A percentile compares a stretch with the other conserved stretches of the same genome.
These are phyloP conservation scores for Tipula confusa DNA, from an alignment of 2,888 invertebrate genomes.

Conservation along the genomic window DNA sequence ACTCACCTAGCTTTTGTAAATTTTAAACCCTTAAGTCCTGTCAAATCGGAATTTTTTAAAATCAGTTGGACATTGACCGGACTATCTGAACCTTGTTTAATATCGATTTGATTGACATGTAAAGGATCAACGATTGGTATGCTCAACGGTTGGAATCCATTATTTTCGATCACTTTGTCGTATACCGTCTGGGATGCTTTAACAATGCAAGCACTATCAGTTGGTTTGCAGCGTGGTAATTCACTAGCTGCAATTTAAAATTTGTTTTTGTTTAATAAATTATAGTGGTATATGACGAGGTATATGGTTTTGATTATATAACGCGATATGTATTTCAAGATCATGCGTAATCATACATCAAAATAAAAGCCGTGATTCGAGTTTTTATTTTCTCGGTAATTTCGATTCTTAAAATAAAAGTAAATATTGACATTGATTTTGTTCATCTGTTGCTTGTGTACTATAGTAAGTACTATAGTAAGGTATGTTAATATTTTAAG, in stretches of 20 bases:
- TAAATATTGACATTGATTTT: neutral
- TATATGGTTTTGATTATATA: neutral
- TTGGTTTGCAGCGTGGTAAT: constrained; percentile 32
- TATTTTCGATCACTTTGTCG: constrained; percentile 27
- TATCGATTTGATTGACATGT: constrained; percentile 31
- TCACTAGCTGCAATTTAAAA: constrained; percentile 32
- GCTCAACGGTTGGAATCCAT: constrained; percentile 29
- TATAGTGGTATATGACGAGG: neutral
- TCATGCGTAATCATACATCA: neutral
- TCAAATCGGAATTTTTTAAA: constrained; percentile 31
- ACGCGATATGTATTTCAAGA: too few relatives aligned
- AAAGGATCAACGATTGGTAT: constrained; percentile 35
- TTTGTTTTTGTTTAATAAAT: too few relatives aligned
- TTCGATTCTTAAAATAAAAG: neutral
- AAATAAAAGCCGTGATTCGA: neutral
- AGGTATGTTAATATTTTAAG: too few relatives aligned
- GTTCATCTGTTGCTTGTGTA: neutral
- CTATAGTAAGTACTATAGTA: too few relatives aligned
- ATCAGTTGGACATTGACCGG: constrained; percentile 34
- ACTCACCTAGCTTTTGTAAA: constrained; percentile 33
- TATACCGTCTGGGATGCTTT: neutral
- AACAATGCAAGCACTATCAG: constrained; percentile 32
- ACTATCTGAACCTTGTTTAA: constrained; percentile 34
- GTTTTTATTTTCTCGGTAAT: too few relatives aligned
- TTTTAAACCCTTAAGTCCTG: constrained; percentile 27